A percentile compares a stretch with the other conserved stretches of the same genome.
Evolutionary conservation across 2,888 invertebrate genomes (phyloP).

Genomic region (Craniophora ligustri): DNA sequence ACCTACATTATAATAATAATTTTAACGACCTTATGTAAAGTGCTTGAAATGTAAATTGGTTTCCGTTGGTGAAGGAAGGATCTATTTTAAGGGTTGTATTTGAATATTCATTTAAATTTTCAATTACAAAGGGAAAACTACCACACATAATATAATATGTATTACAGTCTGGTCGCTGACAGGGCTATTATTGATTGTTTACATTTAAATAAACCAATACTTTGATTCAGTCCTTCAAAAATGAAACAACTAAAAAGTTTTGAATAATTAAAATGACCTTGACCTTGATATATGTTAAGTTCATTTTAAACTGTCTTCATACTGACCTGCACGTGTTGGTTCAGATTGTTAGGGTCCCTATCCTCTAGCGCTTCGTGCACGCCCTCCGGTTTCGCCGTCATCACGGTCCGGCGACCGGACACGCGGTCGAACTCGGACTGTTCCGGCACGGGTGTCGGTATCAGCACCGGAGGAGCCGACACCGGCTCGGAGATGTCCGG

Average conservation of each 20-base stretch:
- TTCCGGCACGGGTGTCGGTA: constrained; percentile 45
- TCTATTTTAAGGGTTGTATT: constrained; percentile 51
- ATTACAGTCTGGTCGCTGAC: constrained; percentile 5
- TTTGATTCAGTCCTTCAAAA: not conserved
- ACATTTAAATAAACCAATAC: not conserved
- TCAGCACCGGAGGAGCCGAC: constrained; percentile 58
- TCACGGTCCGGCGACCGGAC: constrained; percentile 45
- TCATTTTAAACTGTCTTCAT: constrained; percentile 2
- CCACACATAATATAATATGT: too few species aligned
- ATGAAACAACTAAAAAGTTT: not conserved
- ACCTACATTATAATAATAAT: too few species aligned
- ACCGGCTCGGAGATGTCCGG: constrained; percentile 68
- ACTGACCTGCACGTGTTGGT: constrained; percentile 91
- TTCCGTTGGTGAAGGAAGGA: constrained; percentile 54
- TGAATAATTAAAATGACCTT: not conserved
- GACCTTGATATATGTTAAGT: constrained; percentile 7
- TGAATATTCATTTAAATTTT: not conserved
- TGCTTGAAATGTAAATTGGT: constrained; percentile 56
- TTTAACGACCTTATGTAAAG: constrained; percentile 16
- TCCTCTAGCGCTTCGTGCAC: constrained; percentile 89
- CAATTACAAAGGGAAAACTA: not conserved
- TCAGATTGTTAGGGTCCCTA: constrained; percentile 91
- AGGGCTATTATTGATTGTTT: constrained; percentile 9
- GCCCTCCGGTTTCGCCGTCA: constrained; percentile 78
- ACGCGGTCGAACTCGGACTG: constrained; percentile 8